These are phyloP conservation scores for Calliopum simillimum DNA, from an alignment of 2,888 invertebrate genomes.

Conservation along the genomic window DNA sequence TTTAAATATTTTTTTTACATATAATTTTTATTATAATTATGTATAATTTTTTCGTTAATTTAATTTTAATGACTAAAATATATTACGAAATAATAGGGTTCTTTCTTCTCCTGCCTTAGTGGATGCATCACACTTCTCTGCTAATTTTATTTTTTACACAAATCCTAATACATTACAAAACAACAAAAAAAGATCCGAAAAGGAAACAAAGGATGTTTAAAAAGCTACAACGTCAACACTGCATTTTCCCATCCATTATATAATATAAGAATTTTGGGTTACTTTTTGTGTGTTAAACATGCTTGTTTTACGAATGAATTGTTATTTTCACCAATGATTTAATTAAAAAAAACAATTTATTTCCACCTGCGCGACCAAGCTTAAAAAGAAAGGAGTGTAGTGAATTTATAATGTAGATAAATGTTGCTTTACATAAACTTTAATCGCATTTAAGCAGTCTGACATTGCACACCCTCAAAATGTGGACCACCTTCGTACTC, in stretches of 20 bases:
- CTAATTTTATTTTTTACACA: constrained; percentile 19
- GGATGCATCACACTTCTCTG: constrained; percentile 3
- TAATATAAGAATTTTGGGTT: background rate
- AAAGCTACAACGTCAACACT: constrained; percentile 1
- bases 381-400: background rate
- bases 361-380: no score
- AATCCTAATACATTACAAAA: background rate
- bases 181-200: constrained; percentile 3
- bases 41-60: background rate
- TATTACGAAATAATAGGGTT: constrained; percentile 8
- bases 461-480: constrained; percentile 60
- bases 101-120: background rate
- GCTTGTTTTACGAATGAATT: background rate
- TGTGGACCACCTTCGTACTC: constrained; percentile 53
- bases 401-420: background rate
- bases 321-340: background rate
- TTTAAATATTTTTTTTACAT: no score
- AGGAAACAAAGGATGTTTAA: background rate
- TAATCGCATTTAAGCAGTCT: constrained; percentile 53
- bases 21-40: no score
- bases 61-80: constrained; percentile 16
- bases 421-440: background rate
- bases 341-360: no score
- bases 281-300: background rate
- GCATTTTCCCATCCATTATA: background rate